These are phyloP conservation scores for Pterobdella sp. DNA, from an alignment of 2,888 invertebrate genomes.

Conservation along the genomic window DNA sequence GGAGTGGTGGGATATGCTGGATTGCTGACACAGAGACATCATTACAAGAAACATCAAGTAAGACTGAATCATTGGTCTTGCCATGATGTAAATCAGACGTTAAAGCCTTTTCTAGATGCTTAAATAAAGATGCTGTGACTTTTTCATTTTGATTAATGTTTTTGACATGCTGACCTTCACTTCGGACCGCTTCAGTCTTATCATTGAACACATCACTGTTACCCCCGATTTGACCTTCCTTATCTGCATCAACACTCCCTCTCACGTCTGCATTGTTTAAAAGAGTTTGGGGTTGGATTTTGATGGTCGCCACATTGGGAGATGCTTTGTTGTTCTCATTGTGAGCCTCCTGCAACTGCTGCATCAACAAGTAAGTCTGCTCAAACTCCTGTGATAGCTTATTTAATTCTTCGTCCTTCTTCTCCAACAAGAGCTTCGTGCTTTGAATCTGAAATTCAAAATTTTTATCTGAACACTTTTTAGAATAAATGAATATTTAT, in stretches of 20 bases:
- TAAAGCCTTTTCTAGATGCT: no score
- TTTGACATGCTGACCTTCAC: neutral
- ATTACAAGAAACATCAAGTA: no score
- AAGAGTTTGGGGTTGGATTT: no score
- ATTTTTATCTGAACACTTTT: no score
- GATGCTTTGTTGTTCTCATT: neutral
- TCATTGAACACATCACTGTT: neutral
- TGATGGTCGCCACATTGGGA: neutral
- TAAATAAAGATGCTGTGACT: no score
- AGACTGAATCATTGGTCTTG: no score
- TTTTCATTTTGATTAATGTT: neutral
- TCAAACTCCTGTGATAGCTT: neutral
- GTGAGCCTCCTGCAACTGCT: neutral
- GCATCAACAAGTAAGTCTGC: neutral
- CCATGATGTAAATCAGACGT: no score
- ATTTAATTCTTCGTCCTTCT: neutral
- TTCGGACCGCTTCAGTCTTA: neutral
- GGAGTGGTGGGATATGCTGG: no score
- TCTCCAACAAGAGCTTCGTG: neutral
- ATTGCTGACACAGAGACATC: no score
- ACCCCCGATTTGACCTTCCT: neutral
- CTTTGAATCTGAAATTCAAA: conserved; percentile 7
- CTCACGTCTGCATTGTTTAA: neutral
- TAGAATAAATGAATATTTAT: no score
- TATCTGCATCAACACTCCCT: neutral